Conservation (phyloP, 35 echinoderm and acorn worm species). For the Amphiura filiformis region DNA sequence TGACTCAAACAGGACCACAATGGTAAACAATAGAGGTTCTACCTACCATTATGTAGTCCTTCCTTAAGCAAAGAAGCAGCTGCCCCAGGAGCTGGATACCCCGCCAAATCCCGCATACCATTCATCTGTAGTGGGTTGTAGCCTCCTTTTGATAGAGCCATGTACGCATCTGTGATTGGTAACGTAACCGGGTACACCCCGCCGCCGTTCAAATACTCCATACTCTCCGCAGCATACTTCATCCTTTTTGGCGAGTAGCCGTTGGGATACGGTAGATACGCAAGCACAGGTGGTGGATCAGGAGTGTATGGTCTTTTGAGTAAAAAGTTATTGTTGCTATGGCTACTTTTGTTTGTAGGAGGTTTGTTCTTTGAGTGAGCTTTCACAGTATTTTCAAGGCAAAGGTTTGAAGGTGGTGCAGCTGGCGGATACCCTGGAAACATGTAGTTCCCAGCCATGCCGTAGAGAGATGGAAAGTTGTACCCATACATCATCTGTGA, state of each 20-base stretch:
- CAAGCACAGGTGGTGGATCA: conserved; percentile 38
- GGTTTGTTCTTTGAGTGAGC: conserved; percentile 37
- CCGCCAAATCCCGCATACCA: neutral
- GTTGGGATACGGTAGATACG: conserved; percentile 63
- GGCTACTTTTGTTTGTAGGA: neutral
- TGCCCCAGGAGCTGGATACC: neutral
- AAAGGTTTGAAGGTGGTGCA: conserved; percentile 48
- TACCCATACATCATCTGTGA: conserved; percentile 71
- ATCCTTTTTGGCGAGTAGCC: conserved; percentile 59
- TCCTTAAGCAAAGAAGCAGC: neutral
- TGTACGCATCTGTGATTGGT: conserved; percentile 35
- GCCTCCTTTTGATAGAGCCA: neutral
- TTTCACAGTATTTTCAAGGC: conserved; percentile 81
- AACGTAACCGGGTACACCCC: conserved; percentile 12
- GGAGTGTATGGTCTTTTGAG: conserved; percentile 53
- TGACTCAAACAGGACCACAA: no score
- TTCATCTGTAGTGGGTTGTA: neutral
- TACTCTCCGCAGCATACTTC: conserved; percentile 57
- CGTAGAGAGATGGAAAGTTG: conserved; percentile 80
- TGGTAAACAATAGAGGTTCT: no score
- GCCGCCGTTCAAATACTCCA: conserved; percentile 60
- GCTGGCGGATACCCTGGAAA: conserved; percentile 55
- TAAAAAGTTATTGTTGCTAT: conserved; percentile 33
- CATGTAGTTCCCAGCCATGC: conserved; percentile 45
- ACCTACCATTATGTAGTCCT: neutral